Base-by-base conservation (phyloP, 35 echinoderm and acorn worm genomes). In the Holothuria glaberrima region DNA sequence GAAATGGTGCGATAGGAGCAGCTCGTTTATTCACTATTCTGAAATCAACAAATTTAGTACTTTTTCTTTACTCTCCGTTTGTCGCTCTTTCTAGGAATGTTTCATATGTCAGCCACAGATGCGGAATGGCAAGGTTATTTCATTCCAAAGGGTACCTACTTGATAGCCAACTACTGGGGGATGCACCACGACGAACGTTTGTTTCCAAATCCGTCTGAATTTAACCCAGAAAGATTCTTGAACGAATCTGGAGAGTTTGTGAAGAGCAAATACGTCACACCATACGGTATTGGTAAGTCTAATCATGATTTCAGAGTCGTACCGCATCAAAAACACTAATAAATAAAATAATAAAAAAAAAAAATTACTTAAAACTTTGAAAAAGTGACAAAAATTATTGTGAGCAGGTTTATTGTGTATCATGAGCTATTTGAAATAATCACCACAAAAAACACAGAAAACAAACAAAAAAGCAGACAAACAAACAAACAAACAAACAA, bases 151-250 rank as follows among this genome's bases (percentile, higher is more conserved):
- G 89, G 85, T 45, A 91, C 92, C 5, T 94, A 87, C 52, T 17
- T 97, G 26, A 82, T 97, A 9, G 54, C 91, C 27, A 97, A 97
- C 83, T 44, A 83, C 28, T 97, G 92, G 92, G 88, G 88, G 20
- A 80, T 89, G 61, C 69, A 90, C 59, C 81, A 88, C 60, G 89
- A 94, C 60, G 50, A 84, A 62, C 59, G 71, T 4, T 56, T 89
- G 12, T 97, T 93, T 87, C 59, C 57, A 19, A 65, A 97, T 25
- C 94, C 94, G 68, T 22, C 86, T 25, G 41, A 80, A 44, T 97
- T 89, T 82, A 87, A 88, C 54, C 94, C 94, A 32, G 88, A 97
- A 59, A 74, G 94, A 79, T 97, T 97, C 60, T 27, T 97, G 20
- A 89, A 80, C 48, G 89, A 89, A 13, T 63, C 50, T 12, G 88